Percentiles rank a stretch among this genome's conserved stretches.
Conservation (phyloP, 2,113 vertebrate species). For the Hippoglossus stenolepis region DNA sequence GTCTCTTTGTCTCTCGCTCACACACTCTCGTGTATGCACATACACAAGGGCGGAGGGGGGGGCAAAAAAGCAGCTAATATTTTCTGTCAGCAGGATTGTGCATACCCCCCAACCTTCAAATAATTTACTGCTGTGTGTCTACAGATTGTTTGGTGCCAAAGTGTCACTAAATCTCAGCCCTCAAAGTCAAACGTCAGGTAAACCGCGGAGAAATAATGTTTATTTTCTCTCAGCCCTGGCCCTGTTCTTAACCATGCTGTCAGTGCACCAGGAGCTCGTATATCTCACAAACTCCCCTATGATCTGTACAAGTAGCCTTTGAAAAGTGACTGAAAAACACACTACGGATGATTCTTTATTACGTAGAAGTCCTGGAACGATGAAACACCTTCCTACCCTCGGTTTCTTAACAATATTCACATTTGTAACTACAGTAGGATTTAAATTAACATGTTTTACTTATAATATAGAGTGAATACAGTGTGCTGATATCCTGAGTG, state of each 20-base stretch:
- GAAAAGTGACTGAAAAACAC: conserved; percentile 58
- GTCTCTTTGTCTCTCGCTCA: conserved; percentile 39
- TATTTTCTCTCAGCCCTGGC: conserved; percentile 83
- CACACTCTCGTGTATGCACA: conserved; percentile 37
- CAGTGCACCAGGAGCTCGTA: conserved; percentile 61
- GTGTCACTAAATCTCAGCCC: conserved; percentile 84
- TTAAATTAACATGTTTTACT: not conserved
- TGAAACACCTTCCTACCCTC: conserved; percentile 11
- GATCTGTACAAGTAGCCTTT: conserved; percentile 69
- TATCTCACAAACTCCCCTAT: conserved; percentile 69
- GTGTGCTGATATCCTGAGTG: no score
- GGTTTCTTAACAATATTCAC: not conserved
- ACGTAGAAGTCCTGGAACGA: conserved; percentile 32
- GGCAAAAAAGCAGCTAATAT: conserved; percentile 66
- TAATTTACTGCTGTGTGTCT: conserved; percentile 82
- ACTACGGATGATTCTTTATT: conserved; percentile 45
- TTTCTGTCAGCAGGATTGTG: conserved; percentile 78
- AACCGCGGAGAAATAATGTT: conserved; percentile 85
- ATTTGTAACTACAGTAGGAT: not conserved
- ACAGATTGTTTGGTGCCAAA: conserved; percentile 79
- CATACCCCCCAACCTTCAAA: conserved; percentile 82
- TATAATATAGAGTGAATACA: not conserved
- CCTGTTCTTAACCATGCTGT: conserved; percentile 81
- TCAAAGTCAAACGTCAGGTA: conserved; percentile 87
- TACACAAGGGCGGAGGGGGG: not conserved